A percentile compares a stretch with the other conserved stretches of the same genome.
Conservation (phyloP, 2,113 vertebrate species). For the Stictonetta naevosa region DNA sequence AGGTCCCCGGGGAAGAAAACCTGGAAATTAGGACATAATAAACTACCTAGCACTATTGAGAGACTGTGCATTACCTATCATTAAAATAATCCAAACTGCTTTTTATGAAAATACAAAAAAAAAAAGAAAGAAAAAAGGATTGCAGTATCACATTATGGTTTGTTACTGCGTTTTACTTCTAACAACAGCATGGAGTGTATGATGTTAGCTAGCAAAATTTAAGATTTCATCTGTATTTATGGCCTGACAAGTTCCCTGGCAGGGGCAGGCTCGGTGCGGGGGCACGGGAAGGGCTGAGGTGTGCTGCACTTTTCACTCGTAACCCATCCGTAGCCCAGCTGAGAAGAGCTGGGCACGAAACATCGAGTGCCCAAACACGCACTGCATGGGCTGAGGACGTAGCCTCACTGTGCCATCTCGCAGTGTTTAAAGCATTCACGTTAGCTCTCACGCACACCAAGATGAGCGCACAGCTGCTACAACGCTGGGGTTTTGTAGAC, state of each 20-base stretch:
- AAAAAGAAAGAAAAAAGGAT: too few relatives aligned
- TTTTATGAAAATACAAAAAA: not conserved
- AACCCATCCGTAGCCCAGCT: accelerated
- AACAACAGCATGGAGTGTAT: accelerated
- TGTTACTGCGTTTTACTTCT: not conserved
- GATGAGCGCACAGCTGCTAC: not conserved
- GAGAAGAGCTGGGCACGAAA: not conserved
- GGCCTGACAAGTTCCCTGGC: not conserved
- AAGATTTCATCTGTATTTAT: not conserved
- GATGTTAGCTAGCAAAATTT: not conserved
- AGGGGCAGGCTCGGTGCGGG: not conserved
- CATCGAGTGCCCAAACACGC: accelerated
- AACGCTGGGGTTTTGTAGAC: accelerated
- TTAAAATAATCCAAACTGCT: not conserved
- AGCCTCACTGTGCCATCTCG: not conserved
- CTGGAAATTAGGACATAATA: not conserved
- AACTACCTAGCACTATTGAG: accelerated
- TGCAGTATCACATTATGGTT: accelerated
- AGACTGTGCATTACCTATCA: not conserved
- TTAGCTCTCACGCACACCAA: not conserved
- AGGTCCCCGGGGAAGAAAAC: not conserved
- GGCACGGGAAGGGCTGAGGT: not conserved
- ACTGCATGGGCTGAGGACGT: not conserved
- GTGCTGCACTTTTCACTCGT: not conserved
- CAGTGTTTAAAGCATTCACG: accelerated